Percentiles rank a stretch among this genome's conserved stretches.
These are phyloP conservation scores for Hyperoplus immaculatus DNA, from an alignment of 2,797 vertebrate genomes.

Conservation along the genomic window DNA sequence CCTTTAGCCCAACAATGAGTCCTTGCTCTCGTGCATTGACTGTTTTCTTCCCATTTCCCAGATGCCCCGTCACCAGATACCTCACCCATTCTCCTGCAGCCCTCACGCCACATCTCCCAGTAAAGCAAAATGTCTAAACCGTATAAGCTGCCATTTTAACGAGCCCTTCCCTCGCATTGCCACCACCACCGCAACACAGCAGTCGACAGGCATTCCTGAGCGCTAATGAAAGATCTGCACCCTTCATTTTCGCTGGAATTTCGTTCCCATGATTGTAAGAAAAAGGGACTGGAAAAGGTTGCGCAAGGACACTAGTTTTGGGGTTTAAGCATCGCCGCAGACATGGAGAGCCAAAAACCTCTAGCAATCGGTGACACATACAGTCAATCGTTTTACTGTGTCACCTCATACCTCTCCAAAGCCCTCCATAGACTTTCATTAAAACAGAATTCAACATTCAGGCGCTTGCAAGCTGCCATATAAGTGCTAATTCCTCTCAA, in stretches of 20 bases:
- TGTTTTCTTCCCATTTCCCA: constrained; percentile 16
- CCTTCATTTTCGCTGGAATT: constrained; percentile 45
- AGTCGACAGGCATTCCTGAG: constrained; percentile 9
- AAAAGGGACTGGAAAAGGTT: constrained; percentile 45
- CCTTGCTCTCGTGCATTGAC: constrained; percentile 9
- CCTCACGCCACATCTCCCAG: constrained; percentile 19
- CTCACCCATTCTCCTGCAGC: constrained; percentile 17
- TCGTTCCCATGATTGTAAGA: constrained; percentile 41
- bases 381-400: constrained; percentile 26
- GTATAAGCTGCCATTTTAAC: constrained; percentile 37
- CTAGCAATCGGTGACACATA: constrained; percentile 16
- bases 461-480: constrained; percentile 54
- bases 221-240: constrained; percentile 57
- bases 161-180: constrained; percentile 16
- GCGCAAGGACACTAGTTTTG: constrained; percentile 40
- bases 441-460: constrained; percentile 49
- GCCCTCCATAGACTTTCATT: constrained; percentile 41
- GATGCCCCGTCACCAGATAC: constrained; percentile 24
- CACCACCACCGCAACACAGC: constrained; percentile 27
- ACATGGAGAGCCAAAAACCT: constrained; percentile 27
- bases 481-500: constrained; percentile 75
- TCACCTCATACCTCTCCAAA: constrained; percentile 58
- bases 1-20: not conserved
- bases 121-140: constrained; percentile 43
- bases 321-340: constrained; percentile 17